Conservation (phyloP, 2,797 vertebrate genomes). For the Ibycter americanus region DNA sequence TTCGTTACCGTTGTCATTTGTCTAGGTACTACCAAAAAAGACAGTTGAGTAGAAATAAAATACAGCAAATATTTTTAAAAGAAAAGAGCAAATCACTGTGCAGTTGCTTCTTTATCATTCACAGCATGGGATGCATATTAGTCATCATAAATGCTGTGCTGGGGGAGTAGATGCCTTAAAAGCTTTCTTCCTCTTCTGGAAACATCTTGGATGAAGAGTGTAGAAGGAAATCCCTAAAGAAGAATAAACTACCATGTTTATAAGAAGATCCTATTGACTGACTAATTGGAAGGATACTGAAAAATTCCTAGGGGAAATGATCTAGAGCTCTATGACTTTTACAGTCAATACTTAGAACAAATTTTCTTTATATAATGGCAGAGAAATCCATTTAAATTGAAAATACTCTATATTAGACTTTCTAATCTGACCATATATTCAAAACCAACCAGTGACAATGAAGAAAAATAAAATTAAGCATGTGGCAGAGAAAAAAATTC, state of each 20-base stretch:
- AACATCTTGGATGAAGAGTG: conserved; percentile 34
- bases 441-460: conserved; percentile 12
- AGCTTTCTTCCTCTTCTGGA: conserved; percentile 63
- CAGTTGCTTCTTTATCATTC: conserved; percentile 49
- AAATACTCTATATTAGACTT: conserved; percentile 51
- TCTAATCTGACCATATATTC: conserved; percentile 50
- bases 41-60: conserved; percentile 45
- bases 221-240: conserved; percentile 62
- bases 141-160: conserved; percentile 44
- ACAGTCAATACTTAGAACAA: conserved; percentile 52
- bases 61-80: conserved; percentile 14
- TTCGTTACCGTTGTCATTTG: conserved; percentile 32
- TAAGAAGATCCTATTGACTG: conserved; percentile 66
- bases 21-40: conserved; percentile 44
- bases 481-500: not conserved
- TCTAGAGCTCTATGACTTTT: conserved; percentile 41
- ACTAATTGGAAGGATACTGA: conserved; percentile 70
- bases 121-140: conserved; percentile 38
- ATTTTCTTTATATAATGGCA: conserved; percentile 32
- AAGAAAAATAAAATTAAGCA: conserved; percentile 60
- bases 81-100: conserved; percentile 36
- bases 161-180: conserved; percentile 19
- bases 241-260: conserved; percentile 68
- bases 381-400: conserved; percentile 61
- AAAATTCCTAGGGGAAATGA: conserved; percentile 62